These are phyloP conservation scores for Arothron firmamentum DNA, from an alignment of 2,113 vertebrate genomes.

Conservation along the genomic window DNA sequence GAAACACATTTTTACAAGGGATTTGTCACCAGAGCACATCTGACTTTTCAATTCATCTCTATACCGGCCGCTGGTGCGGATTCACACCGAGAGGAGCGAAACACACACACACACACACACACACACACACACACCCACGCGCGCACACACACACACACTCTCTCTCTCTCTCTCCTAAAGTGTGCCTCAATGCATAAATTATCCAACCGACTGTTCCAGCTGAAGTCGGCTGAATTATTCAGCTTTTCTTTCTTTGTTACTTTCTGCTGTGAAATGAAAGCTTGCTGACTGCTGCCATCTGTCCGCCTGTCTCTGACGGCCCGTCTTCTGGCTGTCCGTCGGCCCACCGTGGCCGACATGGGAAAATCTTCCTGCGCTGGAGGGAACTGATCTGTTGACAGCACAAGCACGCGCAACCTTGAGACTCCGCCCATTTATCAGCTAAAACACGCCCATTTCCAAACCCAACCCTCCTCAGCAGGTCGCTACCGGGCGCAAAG, in stretches of 20 bases:
- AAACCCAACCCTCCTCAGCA: neutral
- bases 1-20: slow-evolving; percentile 43
- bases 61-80: slow-evolving; percentile 6
- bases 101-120: neutral
- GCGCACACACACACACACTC: neutral
- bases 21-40: slow-evolving; percentile 58
- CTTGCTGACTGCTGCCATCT: slow-evolving; percentile 49
- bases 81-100: neutral
- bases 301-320: slow-evolving; percentile 17
- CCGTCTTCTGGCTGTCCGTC: slow-evolving; percentile 22
- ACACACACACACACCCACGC: slow-evolving; percentile 15
- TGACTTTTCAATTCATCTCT: slow-evolving; percentile 58
- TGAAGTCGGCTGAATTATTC: slow-evolving; percentile 66
- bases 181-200: slow-evolving; percentile 63
- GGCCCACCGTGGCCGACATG: slow-evolving; percentile 9
- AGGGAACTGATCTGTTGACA: slow-evolving; percentile 20
- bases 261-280: slow-evolving; percentile 41
- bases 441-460: slow-evolving; percentile 9
- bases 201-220: slow-evolving; percentile 59
- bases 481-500: neutral
- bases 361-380: slow-evolving; percentile 11
- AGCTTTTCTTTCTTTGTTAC: slow-evolving; percentile 35
- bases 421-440: neutral
- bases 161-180: slow-evolving; percentile 47
- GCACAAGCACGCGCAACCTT: neutral